These are phyloP conservation scores for Heterohyrax brucei DNA, from an alignment of 2,797 vertebrate genomes.

Conservation along the genomic window DNA sequence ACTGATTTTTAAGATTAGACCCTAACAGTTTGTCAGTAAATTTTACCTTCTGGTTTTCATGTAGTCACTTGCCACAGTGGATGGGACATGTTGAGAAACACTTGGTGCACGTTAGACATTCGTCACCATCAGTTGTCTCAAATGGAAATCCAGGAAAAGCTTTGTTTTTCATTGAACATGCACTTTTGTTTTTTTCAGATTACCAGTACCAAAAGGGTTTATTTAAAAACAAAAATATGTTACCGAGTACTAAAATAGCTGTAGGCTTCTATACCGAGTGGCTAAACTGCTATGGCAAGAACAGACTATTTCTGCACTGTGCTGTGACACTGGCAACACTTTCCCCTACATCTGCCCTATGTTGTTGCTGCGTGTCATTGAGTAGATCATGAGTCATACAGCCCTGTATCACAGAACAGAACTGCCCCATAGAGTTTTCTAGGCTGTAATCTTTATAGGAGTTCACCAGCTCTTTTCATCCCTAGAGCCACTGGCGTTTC, in stretches of 20 bases:
- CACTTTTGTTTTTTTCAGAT: conserved; percentile 25
- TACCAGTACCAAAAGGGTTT: not conserved
- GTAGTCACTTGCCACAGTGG: not conserved
- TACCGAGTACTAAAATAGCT: conserved; percentile 14
- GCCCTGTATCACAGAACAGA: not conserved
- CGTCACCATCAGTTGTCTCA: not conserved
- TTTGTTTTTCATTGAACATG: not conserved
- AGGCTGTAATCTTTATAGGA: not conserved
- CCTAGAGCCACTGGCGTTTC: not conserved
- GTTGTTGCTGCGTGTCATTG: not conserved
- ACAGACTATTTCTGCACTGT: not conserved
- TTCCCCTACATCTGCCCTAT: not conserved
- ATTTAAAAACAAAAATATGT: conserved; percentile 50
- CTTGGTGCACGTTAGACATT: not conserved
- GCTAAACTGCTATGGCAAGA: not conserved
- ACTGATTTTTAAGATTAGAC: not conserved
- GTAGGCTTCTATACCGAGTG: not conserved
- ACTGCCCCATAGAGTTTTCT: not conserved
- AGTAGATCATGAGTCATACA: not conserved
- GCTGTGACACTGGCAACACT: not conserved
- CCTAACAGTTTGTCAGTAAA: not conserved
- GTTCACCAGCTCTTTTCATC: not conserved
- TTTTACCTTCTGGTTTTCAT: not conserved
- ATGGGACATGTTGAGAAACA: not conserved
- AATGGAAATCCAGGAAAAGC: conserved; percentile 27